These are phyloP conservation scores for Brachionus rubens DNA, from an alignment of 1,140 invertebrate species.

Conservation along the genomic window DNA sequence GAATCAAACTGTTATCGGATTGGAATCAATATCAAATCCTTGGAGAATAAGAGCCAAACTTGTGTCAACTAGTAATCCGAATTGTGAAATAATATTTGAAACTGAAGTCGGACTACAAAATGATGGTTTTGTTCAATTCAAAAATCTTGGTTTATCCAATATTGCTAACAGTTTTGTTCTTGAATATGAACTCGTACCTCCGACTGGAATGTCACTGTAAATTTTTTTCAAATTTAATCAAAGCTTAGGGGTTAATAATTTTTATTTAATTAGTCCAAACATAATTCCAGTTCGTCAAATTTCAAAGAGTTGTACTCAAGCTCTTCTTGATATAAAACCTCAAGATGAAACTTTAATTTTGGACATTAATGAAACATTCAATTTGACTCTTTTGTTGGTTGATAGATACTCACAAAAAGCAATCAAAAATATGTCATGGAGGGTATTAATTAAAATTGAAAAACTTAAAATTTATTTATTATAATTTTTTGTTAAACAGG, in stretches of 20 bases:
- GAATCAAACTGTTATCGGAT: conserved; percentile 1
- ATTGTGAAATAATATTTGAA: not conserved
- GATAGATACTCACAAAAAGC: not conserved
- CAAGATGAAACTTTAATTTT: not conserved
- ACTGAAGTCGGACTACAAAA: not conserved
- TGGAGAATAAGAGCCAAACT: conserved; percentile 16
- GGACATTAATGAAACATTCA: not conserved
- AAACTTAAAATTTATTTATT: not conserved
- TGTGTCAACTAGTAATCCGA: not conserved
- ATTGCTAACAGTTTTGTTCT: not conserved
- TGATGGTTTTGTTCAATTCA: conserved; percentile 39
- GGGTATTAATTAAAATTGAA: not conserved
- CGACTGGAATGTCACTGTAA: not conserved
- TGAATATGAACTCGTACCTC: not conserved
- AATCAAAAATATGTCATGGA: conserved; percentile 20
- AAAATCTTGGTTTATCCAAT: not conserved
- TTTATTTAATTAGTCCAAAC: no score
- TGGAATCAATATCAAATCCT: not conserved
- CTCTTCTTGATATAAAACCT: not conserved
- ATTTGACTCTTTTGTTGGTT: not conserved
- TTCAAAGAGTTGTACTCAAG: not conserved
- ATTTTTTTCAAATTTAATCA: not conserved
- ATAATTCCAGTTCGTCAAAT: not conserved
- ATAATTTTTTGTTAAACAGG: not conserved
- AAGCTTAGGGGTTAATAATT: no score